A percentile compares a stretch with the other conserved stretches of the same genome.
Conservation (phyloP, 2,113 vertebrate species). For the Diphyllodes magnificus region DNA sequence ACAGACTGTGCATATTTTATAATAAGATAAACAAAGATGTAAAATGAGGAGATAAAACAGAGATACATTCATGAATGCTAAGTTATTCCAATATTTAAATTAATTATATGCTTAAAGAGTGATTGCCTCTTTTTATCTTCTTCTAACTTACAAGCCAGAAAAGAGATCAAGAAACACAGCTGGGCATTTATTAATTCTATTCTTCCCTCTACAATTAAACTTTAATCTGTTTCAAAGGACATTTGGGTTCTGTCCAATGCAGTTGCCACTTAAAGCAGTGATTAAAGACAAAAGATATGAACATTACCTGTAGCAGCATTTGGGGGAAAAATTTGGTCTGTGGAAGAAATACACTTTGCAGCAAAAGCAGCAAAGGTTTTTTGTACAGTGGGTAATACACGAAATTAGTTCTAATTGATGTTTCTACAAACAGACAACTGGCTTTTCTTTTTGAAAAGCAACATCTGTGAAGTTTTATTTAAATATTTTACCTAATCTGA, state of each 20-base stretch:
- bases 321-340: background rate
- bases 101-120: constrained; percentile 50
- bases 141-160: constrained; percentile 20
- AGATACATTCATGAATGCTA: constrained; percentile 17
- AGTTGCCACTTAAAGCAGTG: background rate
- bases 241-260: background rate
- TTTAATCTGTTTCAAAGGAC: constrained; percentile 39
- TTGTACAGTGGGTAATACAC: background rate
- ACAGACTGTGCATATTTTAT: background rate
- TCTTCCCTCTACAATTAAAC: constrained; percentile 19
- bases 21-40: constrained; percentile 2
- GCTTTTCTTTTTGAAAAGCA: background rate
- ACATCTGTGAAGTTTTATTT: background rate
- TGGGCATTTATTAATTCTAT: constrained; percentile 48
- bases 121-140: constrained; percentile 53
- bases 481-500: background rate
- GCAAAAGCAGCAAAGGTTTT: background rate
- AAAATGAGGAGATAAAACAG: constrained; percentile 32
- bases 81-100: constrained; percentile 59
- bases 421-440: background rate
- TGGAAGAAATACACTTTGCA: background rate
- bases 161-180: constrained; percentile 39
- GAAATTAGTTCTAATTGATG: background rate
- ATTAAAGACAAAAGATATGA: background rate
- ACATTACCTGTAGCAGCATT: background rate